phyloP scores from a whole-genome alignment of 2,113 vertebrate species.

The Phaethornis superciliosus region DNA sequence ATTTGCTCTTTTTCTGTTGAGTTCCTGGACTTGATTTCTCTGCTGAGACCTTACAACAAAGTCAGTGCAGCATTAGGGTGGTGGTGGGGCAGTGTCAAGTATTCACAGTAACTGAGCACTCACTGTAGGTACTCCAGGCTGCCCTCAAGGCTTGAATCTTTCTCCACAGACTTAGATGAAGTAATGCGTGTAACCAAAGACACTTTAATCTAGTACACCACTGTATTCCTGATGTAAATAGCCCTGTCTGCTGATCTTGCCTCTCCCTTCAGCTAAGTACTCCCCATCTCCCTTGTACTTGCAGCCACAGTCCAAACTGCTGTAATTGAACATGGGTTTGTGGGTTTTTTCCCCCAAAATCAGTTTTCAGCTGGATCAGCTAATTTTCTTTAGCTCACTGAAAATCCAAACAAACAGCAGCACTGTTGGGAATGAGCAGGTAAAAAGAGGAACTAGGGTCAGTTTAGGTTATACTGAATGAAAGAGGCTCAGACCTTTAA shows the following conservation, averaged over 20 bases:
- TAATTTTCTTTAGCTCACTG: neutral
- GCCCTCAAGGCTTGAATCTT: neutral
- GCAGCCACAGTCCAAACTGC: neutral
- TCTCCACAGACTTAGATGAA: accelerated
- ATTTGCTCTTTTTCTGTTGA: neutral
- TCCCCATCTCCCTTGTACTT: neutral
- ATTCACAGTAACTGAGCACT: neutral
- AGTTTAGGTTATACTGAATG: neutral
- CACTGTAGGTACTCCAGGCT: neutral
- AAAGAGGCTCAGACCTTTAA: neutral
- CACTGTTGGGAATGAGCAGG: neutral
- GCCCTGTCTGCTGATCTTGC: neutral
- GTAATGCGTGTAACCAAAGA: neutral
- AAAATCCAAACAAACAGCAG: neutral
- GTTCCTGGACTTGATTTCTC: neutral
- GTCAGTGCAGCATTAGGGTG: neutral
- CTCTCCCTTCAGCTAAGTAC: neutral
- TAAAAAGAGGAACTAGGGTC: neutral
- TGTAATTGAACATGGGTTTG: neutral
- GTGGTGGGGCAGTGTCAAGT: neutral
- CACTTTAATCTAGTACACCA: neutral
- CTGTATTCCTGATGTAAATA: neutral
- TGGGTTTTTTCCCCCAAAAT: neutral
- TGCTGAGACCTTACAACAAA: neutral
- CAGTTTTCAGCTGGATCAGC: neutral